These are phyloP conservation scores for Exaiptasia diaphana DNA, from an alignment of 64 coral and sea anemone genomes.

Conservation along the genomic window DNA sequence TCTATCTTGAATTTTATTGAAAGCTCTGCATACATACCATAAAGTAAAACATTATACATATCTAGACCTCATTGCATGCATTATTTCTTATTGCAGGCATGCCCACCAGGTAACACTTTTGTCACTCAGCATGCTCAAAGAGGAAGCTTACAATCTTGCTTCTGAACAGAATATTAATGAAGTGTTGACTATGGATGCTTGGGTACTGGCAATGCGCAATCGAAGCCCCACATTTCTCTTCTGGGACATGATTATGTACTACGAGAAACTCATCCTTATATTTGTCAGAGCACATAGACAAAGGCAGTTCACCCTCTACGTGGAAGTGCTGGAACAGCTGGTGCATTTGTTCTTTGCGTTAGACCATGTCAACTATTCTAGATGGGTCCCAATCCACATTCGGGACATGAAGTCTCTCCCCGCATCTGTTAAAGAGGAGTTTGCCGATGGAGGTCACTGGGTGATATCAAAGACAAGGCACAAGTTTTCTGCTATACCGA, in stretches of 20 bases:
- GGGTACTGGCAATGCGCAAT: conserved; percentile 15
- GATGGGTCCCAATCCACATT: conserved; percentile 32
- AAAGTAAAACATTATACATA: too few relatives aligned
- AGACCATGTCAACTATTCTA: conserved; percentile 60
- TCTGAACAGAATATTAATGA: not conserved
- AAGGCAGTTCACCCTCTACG: conserved; percentile 4
- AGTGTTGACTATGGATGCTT: not conserved
- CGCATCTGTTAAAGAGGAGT: not conserved
- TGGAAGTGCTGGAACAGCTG: conserved; percentile 44
- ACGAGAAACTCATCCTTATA: conserved; percentile 47
- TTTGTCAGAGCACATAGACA: conserved; percentile 30
- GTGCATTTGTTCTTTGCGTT: conserved; percentile 56
- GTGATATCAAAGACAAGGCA: conserved; percentile 23
- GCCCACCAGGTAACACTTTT: conserved; percentile 53
- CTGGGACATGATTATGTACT: conserved; percentile 44
- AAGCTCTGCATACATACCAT: too few relatives aligned
- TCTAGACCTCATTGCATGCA: too few relatives aligned
- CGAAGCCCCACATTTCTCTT: conserved; percentile 61
- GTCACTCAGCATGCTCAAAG: conserved; percentile 28
- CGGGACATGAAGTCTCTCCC: not conserved
- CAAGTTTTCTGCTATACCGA: conserved; percentile 29
- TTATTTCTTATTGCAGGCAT: not conserved
- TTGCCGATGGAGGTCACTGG: not conserved
- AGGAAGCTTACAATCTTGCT: conserved; percentile 21
- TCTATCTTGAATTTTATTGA: too few relatives aligned